These are phyloP conservation scores for Leptinotarsa rubiginosa DNA, from an alignment of 2,888 invertebrate genomes.

Conservation along the genomic window DNA sequence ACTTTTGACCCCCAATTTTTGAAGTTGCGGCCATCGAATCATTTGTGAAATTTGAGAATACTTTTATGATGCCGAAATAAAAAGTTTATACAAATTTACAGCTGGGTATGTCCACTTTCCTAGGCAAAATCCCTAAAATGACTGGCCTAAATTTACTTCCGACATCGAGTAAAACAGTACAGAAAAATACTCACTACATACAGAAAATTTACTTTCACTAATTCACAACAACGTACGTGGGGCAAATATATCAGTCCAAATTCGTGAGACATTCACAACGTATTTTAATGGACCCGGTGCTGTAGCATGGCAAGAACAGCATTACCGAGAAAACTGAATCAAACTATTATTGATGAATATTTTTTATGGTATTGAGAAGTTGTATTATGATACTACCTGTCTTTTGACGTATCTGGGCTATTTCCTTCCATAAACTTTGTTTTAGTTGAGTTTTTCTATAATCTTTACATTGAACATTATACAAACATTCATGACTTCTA, in stretches of 20 bases:
- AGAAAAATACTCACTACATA: constrained; percentile 35
- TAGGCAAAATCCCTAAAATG: too few species aligned
- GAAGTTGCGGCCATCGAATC: too few species aligned
- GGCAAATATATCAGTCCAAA: constrained; percentile 36
- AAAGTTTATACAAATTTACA: too few species aligned
- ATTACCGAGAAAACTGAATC: constrained; percentile 35
- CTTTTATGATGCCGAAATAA: too few species aligned
- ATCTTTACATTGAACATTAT: constrained; percentile 34
- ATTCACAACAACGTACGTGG: constrained; percentile 35
- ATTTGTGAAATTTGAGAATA: too few species aligned
- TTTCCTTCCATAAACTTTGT: constrained; percentile 40
- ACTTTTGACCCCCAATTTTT: too few species aligned
- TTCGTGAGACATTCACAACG: constrained; percentile 36
- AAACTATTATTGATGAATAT: constrained; percentile 30
- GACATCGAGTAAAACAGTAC: constrained; percentile 31
- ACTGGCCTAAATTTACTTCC: constrained; percentile 40
- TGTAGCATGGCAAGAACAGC: constrained; percentile 35
- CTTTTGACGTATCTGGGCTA: not conserved
- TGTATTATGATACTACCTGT: constrained; percentile 35
- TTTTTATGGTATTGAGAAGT: constrained; percentile 29
- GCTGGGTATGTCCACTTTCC: too few species aligned
- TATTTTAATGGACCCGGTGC: constrained; percentile 40
- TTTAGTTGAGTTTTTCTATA: constrained; percentile 35
- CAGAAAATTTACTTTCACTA: constrained; percentile 39
- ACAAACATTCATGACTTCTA: constrained; percentile 35